These are phyloP conservation scores for Drosophila yakuba DNA, from an alignment of 1,140 invertebrate genomes.

Conservation along the genomic window DNA sequence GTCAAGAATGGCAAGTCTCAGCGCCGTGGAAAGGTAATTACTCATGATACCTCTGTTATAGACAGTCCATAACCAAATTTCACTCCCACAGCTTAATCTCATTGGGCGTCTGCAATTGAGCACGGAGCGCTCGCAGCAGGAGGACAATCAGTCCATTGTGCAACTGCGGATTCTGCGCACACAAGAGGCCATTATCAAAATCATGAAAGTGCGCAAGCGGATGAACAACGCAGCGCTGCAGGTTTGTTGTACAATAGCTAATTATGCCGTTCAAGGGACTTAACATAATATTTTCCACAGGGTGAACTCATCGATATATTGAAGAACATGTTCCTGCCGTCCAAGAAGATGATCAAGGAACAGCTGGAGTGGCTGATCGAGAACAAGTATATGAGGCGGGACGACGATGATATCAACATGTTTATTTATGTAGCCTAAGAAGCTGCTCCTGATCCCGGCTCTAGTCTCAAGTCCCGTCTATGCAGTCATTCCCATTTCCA, in stretches of 20 bases:
- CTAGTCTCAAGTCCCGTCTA: conserved; percentile 46
- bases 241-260: conserved; percentile 64
- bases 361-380: conserved; percentile 99
- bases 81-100: conserved; percentile 89
- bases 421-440: conserved; percentile 98
- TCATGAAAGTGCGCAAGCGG: conserved; percentile 98
- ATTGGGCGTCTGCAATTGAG: conserved; percentile 97
- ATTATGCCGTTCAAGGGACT: background rate
- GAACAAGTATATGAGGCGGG: conserved; percentile 98
- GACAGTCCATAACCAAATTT: background rate
- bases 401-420: conserved; percentile 98
- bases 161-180: conserved; percentile 96
- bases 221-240: conserved; percentile 97
- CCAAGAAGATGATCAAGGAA: conserved; percentile 99
- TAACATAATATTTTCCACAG: conserved; percentile 69
- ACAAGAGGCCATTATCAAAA: conserved; percentile 99
- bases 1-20: conserved; percentile 97
- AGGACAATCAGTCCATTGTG: conserved; percentile 99
- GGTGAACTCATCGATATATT: conserved; percentile 98
- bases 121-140: conserved; percentile 97
- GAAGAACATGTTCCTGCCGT: conserved; percentile 99
- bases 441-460: conserved; percentile 20
- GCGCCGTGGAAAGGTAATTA: conserved; percentile 93
- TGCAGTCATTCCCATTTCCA: conserved; percentile 41
- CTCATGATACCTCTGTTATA: background rate